These are phyloP conservation scores for fruit fly (Drosophila melanogaster) DNA, from an alignment of 1,140 invertebrate genomes.

Conservation along the genomic window Release_6_plus_ISO1_MT NT_037436.4:1690001-1690500, in stretches of 20 bases:
- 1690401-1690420: slow-evolving; percentile 11
- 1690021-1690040: slow-evolving; percentile 23
- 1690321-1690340: slow-evolving; percentile 64
- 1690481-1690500: no score
- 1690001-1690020: slow-evolving; percentile 63
- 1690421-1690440: slow-evolving; percentile 3
- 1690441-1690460: neutral
- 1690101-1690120: slow-evolving; percentile 43
- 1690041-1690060: slow-evolving; percentile 17
- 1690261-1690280: slow-evolving; percentile 62
- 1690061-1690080: slow-evolving; percentile 81
- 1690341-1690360: slow-evolving; percentile 64
- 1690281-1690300: slow-evolving; percentile 42
- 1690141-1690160: slow-evolving; percentile 53
- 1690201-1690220: slow-evolving; percentile 27
- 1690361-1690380: slow-evolving; percentile 83
- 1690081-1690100: slow-evolving; percentile 77
- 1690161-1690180: slow-evolving; percentile 70
- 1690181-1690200: neutral
- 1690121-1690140: slow-evolving; percentile 29
- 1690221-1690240: slow-evolving; percentile 52
- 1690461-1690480: neutral
- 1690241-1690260: slow-evolving; percentile 81
- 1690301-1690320: slow-evolving; percentile 16
- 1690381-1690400: slow-evolving; percentile 70